Evolutionary conservation across 1,140 invertebrate species (phyloP).

Genomic region (Drosophila pseudoobscura): DNA sequence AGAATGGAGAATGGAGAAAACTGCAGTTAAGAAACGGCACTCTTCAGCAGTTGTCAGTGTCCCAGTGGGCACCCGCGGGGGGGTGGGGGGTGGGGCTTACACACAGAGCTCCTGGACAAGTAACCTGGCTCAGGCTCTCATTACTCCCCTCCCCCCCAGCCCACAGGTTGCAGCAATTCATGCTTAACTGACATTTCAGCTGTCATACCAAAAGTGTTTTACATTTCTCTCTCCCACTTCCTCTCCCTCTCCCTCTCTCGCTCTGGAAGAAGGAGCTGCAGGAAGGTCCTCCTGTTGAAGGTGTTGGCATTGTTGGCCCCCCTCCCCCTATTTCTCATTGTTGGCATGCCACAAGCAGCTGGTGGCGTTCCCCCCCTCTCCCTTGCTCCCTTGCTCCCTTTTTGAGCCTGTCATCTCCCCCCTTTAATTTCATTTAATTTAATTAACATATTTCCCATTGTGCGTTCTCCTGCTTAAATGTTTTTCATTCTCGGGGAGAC

Average conservation of each 20-base stretch:
- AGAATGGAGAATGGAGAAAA: background rate
- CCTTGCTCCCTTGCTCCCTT: background rate
- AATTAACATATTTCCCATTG: conserved; percentile 64
- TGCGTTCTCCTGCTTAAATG: conserved; percentile 24
- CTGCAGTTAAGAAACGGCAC: conserved; percentile 40
- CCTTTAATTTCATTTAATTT: conserved; percentile 64
- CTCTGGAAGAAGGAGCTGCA: conserved; percentile 10
- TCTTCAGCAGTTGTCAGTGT: conserved; percentile 48
- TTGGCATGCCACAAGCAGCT: conserved; percentile 77
- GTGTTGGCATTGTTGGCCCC: conserved; percentile 51
- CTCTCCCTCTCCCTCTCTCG: background rate
- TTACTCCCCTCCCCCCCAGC: conserved; percentile 3
- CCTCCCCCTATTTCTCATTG: conserved; percentile 53
- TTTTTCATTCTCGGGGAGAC: conserved; percentile 23
- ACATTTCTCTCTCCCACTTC: conserved; percentile 58
- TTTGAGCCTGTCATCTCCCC: background rate
- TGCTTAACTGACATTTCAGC: conserved; percentile 78
- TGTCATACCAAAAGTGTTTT: conserved; percentile 79
- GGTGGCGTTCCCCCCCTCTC: conserved; percentile 51
- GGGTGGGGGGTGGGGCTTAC: background rate
- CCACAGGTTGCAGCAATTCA: conserved; percentile 48
- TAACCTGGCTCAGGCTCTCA: conserved; percentile 23
- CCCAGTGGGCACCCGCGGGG: conserved; percentile 13
- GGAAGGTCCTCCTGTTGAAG: conserved; percentile 25
- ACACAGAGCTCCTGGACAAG: background rate